Conservation (phyloP, 2,113 vertebrate species). For the Tricholaema leucomelas region DNA sequence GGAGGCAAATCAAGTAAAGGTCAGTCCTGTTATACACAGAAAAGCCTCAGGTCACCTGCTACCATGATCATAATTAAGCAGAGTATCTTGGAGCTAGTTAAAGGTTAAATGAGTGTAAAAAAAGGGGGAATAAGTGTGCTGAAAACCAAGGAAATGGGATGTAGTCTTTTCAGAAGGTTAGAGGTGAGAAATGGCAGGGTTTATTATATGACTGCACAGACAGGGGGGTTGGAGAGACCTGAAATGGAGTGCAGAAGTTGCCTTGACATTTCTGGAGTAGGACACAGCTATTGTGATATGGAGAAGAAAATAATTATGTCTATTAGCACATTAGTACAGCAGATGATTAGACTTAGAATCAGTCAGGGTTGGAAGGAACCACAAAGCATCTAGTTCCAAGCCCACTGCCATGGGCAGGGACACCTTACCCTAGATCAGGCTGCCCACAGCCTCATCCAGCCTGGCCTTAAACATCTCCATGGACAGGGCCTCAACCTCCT, state of each 20-base stretch:
- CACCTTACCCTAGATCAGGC: too few relatives aligned
- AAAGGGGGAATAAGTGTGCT: not conserved
- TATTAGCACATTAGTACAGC: not conserved
- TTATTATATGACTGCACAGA: not conserved
- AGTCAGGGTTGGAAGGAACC: too few relatives aligned
- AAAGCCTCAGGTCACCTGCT: not conserved
- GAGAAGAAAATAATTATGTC: not conserved
- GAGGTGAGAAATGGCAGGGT: not conserved
- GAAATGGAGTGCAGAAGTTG: not conserved
- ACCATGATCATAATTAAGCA: conserved; percentile 35
- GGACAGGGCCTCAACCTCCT: too few relatives aligned
- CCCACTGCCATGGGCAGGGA: too few relatives aligned
- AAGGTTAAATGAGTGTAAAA: conserved; percentile 39
- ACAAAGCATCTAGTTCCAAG: too few relatives aligned
- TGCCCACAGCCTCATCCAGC: too few relatives aligned
- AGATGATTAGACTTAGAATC: not conserved
- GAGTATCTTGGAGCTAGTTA: not conserved
- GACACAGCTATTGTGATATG: not conserved
- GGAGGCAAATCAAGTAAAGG: conserved; percentile 36
- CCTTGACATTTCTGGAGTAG: not conserved
- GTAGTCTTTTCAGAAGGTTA: not conserved
- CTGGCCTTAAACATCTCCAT: too few relatives aligned
- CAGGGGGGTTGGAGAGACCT: not conserved
- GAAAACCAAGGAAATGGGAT: conserved; percentile 1
- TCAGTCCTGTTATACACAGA: conserved; percentile 38